Evolutionary conservation across 2,888 invertebrate genomes (phyloP).

Genomic region (Eupithecia tripunctaria): DNA sequence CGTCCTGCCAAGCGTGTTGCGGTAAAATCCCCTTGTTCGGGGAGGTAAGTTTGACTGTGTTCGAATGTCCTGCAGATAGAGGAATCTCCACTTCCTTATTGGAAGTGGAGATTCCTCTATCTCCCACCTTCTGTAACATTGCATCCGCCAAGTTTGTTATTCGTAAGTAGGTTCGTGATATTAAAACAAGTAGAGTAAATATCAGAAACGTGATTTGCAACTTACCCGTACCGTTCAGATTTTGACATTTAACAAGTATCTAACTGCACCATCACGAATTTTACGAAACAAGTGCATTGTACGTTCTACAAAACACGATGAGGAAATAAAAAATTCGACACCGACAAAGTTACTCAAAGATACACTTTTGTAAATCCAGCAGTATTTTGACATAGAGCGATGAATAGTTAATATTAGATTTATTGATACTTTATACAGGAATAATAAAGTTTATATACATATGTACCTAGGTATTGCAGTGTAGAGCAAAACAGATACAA

Average conservation of each 20-base stretch:
- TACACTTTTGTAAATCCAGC: neutral
- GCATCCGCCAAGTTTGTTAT: conserved; percentile 13
- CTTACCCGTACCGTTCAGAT: conserved; percentile 36
- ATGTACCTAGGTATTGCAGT: too few relatives aligned
- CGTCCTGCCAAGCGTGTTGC: too few relatives aligned
- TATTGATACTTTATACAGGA: neutral
- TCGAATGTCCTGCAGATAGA: too few relatives aligned
- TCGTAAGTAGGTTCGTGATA: conserved; percentile 40
- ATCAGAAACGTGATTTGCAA: conserved; percentile 45
- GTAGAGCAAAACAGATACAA: too few relatives aligned
- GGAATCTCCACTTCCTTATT: too few relatives aligned
- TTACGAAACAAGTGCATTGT: conserved; percentile 16
- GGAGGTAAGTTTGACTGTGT: too few relatives aligned
- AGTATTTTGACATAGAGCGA: neutral
- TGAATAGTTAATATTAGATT: neutral
- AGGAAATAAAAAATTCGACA: neutral
- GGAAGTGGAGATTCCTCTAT: too few relatives aligned
- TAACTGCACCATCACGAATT: conserved; percentile 29
- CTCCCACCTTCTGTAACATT: too few relatives aligned
- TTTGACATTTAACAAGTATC: conserved; percentile 41
- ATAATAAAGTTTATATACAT: too few relatives aligned
- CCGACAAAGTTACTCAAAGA: neutral
- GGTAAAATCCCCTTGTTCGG: too few relatives aligned
- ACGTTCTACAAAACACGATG: neutral
- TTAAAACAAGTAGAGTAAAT: conserved; percentile 43